A percentile compares a stretch with the other conserved stretches of the same genome.
Evolutionary conservation across 2,113 vertebrate species (phyloP).

Genomic region (Stigmatopora argus): DNA sequence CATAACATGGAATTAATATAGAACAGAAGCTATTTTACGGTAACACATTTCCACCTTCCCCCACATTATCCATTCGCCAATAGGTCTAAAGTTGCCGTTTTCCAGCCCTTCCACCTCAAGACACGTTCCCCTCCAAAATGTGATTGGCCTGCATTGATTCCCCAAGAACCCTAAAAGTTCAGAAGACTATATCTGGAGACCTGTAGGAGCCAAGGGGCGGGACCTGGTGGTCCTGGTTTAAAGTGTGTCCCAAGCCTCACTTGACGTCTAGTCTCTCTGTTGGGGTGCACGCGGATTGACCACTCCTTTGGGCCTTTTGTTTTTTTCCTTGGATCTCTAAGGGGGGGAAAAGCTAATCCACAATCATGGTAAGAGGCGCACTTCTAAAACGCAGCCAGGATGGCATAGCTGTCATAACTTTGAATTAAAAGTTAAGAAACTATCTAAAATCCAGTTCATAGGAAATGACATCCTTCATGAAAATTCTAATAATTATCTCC

Average conservation of each 20-base stretch:
- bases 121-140: conserved; percentile 46
- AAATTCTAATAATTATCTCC: neutral
- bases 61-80: neutral
- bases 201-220: conserved; percentile 62
- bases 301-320: conserved; percentile 70
- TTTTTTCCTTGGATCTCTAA: conserved; percentile 66
- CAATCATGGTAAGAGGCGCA: conserved; percentile 73
- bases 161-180: conserved; percentile 75
- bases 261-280: conserved; percentile 76
- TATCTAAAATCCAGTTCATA: neutral
- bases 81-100: conserved; percentile 8
- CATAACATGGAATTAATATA: no score
- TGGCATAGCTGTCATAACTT: neutral
- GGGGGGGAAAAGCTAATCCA: conserved; percentile 65
- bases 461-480: neutral
- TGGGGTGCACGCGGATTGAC: conserved; percentile 70
- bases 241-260: conserved; percentile 70
- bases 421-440: neutral
- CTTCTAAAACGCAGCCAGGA: neutral
- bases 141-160: conserved; percentile 60
- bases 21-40: no score
- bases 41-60: no score
- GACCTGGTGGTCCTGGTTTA: conserved; percentile 64
- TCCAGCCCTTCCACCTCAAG: conserved; percentile 15
- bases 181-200: conserved; percentile 75